Conservation (phyloP, 64 coral and sea anemone species). For the Montipora capricornis region DNA sequence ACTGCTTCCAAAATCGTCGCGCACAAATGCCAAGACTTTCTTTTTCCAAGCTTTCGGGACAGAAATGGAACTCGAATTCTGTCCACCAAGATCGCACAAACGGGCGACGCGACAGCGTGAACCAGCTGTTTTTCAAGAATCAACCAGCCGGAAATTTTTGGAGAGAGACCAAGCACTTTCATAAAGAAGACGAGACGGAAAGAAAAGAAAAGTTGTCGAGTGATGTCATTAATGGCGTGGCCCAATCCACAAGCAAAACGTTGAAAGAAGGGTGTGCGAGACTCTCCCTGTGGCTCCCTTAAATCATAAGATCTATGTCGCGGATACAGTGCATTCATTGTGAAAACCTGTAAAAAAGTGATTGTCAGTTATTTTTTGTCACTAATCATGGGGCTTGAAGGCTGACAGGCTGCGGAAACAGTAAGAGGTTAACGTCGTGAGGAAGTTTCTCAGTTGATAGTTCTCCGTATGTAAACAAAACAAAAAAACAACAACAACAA, state of each 20-base stretch:
- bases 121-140: neutral
- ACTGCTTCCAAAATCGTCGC: neutral
- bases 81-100: neutral
- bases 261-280: neutral
- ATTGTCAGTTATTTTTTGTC: too few species aligned
- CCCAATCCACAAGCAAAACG: neutral
- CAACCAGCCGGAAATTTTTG: neutral
- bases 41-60: neutral
- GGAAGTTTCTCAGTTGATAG: too few species aligned
- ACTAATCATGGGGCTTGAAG: too few species aligned
- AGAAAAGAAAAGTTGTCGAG: neutral
- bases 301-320: too few species aligned
- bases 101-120: neutral
- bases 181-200: neutral
- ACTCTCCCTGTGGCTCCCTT: neutral
- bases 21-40: constrained; percentile 8
- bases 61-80: neutral
- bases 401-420: too few species aligned
- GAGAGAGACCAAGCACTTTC: neutral
- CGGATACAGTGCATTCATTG: too few species aligned
- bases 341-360: too few species aligned
- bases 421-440: too few species aligned
- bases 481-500: too few species aligned
- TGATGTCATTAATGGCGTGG: neutral
- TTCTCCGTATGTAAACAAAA: too few species aligned